phyloP scores from a whole-genome alignment of 2,888 invertebrate genomes.

The Synergus laeviventris region DNA sequence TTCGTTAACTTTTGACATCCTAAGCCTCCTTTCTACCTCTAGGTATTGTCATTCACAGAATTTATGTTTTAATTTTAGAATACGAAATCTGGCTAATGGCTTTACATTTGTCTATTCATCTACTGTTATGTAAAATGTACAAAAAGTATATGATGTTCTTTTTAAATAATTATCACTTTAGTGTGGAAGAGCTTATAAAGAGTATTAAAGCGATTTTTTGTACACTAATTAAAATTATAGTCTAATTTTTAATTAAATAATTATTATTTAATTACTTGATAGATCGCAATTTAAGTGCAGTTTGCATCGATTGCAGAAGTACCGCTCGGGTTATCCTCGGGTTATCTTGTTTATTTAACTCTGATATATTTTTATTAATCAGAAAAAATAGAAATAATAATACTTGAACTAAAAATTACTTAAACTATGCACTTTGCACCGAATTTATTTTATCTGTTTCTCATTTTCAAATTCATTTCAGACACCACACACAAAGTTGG shows the following conservation, averaged over 20 bases:
- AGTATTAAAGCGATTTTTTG: no score
- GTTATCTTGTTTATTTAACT: neutral
- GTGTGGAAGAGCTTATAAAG: no score
- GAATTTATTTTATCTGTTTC: neutral
- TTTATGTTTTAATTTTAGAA: conserved; percentile 26
- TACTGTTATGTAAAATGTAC: no score
- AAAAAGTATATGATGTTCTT: neutral
- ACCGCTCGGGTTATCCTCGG: neutral
- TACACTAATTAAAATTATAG: neutral
- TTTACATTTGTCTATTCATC: neutral
- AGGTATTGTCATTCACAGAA: conserved; percentile 22
- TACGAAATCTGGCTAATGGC: neutral
- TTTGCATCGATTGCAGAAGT: neutral
- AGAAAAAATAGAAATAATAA: neutral
- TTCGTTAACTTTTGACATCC: conserved; percentile 18
- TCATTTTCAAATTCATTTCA: neutral
- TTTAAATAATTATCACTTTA: neutral
- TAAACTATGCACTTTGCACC: neutral
- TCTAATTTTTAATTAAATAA: neutral
- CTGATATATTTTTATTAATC: neutral
- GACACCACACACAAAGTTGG: neutral
- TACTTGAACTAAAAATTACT: neutral
- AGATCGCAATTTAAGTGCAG: neutral
- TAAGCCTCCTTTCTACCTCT: conserved; percentile 6
- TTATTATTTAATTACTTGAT: neutral